These are phyloP conservation scores for Drosophila albomicans DNA, from an alignment of 1,140 invertebrate species.

Conservation along the genomic window DNA sequence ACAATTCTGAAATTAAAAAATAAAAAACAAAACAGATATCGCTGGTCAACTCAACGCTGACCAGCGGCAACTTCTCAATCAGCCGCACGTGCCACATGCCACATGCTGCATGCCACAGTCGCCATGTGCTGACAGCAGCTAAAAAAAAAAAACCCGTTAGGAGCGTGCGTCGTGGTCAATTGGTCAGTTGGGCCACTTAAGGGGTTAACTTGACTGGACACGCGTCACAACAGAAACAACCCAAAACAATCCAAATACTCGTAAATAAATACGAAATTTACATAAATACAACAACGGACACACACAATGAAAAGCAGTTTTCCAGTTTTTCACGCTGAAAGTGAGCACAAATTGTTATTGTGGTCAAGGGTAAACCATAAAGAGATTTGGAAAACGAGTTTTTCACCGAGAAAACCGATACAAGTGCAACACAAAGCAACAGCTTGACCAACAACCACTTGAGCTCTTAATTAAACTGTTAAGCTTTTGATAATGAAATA, in stretches of 20 bases:
- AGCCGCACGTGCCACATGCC: slow-evolving; percentile 60
- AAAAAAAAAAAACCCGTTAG: slow-evolving; percentile 20
- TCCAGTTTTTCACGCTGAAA: slow-evolving; percentile 35
- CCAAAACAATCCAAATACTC: slow-evolving; percentile 25
- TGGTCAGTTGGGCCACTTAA: slow-evolving; percentile 60
- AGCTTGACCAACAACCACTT: slow-evolving; percentile 30
- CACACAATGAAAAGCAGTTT: slow-evolving; percentile 31
- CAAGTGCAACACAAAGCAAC: slow-evolving; percentile 40
- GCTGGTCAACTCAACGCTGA: slow-evolving; percentile 48
- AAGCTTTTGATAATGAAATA: slow-evolving; percentile 24
- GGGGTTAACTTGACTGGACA: slow-evolving; percentile 64
- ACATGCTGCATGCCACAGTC: slow-evolving; percentile 54
- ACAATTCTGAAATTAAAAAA: not conserved
- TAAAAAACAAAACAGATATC: not conserved
- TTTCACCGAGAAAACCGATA: slow-evolving; percentile 46
- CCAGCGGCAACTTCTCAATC: slow-evolving; percentile 64
- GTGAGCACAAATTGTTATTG: slow-evolving; percentile 27
- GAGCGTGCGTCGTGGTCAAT: slow-evolving; percentile 17
- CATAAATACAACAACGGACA: slow-evolving; percentile 24
- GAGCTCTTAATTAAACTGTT: slow-evolving; percentile 63
- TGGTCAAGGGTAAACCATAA: slow-evolving; percentile 55
- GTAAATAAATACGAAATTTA: slow-evolving; percentile 31
- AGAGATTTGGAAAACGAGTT: slow-evolving; percentile 59
- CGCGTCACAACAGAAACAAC: slow-evolving; percentile 57
- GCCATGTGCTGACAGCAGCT: slow-evolving; percentile 43